Conservation (phyloP, 2,888 invertebrate genomes). For the Anodontia alba region DNA sequence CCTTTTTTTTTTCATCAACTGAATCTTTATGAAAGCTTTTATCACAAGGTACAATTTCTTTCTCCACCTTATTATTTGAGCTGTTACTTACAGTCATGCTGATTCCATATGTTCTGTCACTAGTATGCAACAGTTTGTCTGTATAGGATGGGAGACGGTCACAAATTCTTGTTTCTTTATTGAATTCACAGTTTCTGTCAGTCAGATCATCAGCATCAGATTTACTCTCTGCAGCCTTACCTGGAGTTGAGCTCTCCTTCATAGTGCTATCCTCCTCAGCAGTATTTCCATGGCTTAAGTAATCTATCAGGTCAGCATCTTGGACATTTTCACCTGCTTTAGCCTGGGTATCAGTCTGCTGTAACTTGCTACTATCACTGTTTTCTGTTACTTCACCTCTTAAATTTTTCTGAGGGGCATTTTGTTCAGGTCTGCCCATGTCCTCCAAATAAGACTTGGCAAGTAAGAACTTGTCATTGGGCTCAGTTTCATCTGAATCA, state of each 20-base stretch:
- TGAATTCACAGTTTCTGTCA: not conserved
- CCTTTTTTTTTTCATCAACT: conserved; percentile 9
- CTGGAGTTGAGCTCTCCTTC: not conserved
- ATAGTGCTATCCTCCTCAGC: not conserved
- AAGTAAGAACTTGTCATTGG: not conserved
- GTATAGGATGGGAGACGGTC: no score
- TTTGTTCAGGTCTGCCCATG: not conserved
- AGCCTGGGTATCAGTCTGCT: no score
- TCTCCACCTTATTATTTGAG: no score
- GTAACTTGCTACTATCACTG: no score
- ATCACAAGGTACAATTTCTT: no score
- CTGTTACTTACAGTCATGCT: no score
- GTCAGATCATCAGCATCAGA: not conserved
- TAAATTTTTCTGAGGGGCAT: not conserved
- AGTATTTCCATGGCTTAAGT: not conserved
- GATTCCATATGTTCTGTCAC: no score
- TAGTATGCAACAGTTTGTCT: no score
- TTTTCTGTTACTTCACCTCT: not conserved
- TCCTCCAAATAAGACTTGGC: not conserved
- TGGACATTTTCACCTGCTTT: no score
- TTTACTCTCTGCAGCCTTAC: not conserved
- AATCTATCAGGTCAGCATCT: no score
- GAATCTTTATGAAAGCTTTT: not conserved
- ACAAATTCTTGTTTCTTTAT: no score
- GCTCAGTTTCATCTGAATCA: not conserved